phyloP scores from a whole-genome alignment of 64 coral and sea anemone species.

The Pocillopora damicornis region DNA sequence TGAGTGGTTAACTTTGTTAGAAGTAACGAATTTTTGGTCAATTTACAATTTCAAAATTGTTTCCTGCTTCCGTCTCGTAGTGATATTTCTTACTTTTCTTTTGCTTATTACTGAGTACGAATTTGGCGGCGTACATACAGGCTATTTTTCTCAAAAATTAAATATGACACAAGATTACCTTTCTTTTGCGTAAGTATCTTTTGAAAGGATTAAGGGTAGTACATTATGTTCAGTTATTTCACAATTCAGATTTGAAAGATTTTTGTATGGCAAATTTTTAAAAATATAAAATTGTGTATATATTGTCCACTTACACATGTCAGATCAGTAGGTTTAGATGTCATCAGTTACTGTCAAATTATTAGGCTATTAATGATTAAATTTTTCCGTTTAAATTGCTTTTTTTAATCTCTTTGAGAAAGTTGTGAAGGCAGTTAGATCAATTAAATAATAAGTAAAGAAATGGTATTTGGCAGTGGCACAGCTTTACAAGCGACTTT shows the following conservation, averaged over 20 bases:
- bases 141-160: too few species aligned
- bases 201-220: not conserved
- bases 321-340: constrained; percentile 1
- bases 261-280: constrained; percentile 41
- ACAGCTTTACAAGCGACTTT: too few species aligned
- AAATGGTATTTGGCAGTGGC: too few species aligned
- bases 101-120: not conserved
- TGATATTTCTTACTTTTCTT: not conserved
- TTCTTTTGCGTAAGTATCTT: too few species aligned
- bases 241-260: constrained; percentile 33
- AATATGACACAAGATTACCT: too few species aligned
- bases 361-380: constrained; percentile 8
- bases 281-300: constrained; percentile 41
- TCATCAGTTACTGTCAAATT: constrained; percentile 14
- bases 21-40: not conserved
- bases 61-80: not conserved
- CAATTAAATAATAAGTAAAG: too few species aligned
- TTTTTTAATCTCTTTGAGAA: not conserved
- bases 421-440: not conserved
- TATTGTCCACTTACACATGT: not conserved
- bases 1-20: not conserved
- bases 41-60: not conserved
- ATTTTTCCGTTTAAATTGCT: not conserved
- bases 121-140: not conserved
- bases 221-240: not conserved